A percentile compares a stretch with the other conserved stretches of the same genome.
Conservation (phyloP, 2,113 vertebrate species). For the Nannobrachium achirus region DNA sequence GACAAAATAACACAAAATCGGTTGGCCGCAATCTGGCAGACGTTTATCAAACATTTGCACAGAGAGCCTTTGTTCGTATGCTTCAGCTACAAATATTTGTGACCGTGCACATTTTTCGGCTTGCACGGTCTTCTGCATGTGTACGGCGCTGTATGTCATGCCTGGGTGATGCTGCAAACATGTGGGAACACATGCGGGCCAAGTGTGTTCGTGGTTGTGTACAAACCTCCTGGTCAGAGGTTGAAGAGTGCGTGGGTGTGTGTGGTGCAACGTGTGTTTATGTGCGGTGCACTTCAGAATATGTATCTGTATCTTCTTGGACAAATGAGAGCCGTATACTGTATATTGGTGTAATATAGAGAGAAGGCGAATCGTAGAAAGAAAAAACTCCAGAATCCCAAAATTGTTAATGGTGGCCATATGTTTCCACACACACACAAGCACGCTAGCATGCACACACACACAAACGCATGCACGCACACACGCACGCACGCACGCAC, state of each 20-base stretch:
- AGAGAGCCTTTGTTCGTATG: background rate
- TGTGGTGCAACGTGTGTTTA: background rate
- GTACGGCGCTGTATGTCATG: background rate
- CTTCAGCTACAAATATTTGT: background rate
- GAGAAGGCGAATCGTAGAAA: conserved; percentile 32
- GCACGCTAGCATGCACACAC: background rate
- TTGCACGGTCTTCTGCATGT: background rate
- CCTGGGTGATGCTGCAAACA: background rate
- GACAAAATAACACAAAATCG: conserved; percentile 18
- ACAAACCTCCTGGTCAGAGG: background rate
- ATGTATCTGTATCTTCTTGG: background rate
- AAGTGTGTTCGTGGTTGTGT: background rate
- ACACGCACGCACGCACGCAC: too few species aligned
- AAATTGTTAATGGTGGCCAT: conserved; percentile 63
- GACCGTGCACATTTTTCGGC: background rate
- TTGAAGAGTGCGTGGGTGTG: background rate
- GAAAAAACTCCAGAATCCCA: conserved; percentile 35
- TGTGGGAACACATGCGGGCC: background rate
- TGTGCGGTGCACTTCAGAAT: background rate
- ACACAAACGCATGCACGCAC: too few species aligned
- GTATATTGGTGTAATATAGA: background rate
- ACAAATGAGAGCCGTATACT: background rate
- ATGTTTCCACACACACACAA: conserved; percentile 65
- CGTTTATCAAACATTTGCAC: conserved; percentile 4
- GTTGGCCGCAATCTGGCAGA: conserved; percentile 5